Conservation (phyloP, 64 coral and sea anemone genomes). For the Actinia equina region DNA sequence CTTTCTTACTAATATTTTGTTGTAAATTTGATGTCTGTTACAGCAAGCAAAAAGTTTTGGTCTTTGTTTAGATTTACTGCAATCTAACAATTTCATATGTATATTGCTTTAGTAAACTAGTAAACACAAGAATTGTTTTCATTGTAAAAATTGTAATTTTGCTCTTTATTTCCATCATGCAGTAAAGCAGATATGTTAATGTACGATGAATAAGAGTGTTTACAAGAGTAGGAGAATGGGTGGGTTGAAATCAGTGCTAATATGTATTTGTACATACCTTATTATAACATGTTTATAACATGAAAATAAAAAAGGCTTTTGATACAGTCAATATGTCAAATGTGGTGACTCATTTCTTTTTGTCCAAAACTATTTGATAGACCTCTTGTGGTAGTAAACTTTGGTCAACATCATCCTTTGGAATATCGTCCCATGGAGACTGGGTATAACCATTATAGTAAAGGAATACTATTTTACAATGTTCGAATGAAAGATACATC, state of each 20-base stretch:
- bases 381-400: constrained; percentile 82
- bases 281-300: neutral
- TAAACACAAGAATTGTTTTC: neutral
- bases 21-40: neutral
- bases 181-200: neutral
- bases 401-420: constrained; percentile 77
- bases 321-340: neutral
- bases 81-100: neutral
- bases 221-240: neutral
- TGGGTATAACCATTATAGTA: constrained; percentile 76
- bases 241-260: no score
- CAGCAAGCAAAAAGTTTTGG: neutral
- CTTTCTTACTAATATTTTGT: no score
- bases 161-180: neutral
- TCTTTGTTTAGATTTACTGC: neutral
- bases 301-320: neutral
- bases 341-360: neutral
- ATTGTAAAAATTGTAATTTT: neutral
- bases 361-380: neutral
- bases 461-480: constrained; percentile 66
- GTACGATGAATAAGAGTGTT: neutral
- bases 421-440: constrained; percentile 66
- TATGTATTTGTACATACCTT: neutral
- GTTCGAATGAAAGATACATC: constrained; percentile 69
- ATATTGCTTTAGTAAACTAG: neutral